Percentiles rank a stretch among this genome's conserved stretches.
Conservation (phyloP, 2,888 invertebrate species). For the Drosophila anomelani region DNA sequence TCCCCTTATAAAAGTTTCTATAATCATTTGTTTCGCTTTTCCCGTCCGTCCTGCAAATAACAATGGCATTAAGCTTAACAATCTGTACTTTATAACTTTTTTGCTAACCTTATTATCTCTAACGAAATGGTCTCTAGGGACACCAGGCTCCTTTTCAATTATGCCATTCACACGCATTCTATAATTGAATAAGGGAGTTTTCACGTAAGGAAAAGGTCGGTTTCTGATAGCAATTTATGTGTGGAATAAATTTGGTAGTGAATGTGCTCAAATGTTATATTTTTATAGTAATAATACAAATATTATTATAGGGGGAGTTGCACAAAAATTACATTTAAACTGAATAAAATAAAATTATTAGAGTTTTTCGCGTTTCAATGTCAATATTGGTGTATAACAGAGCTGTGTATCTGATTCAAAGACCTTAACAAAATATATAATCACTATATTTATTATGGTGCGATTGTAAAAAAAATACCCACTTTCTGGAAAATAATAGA, state of each 20-base stretch:
- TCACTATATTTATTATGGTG: too few species aligned
- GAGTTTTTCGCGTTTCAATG: too few species aligned
- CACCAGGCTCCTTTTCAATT: constrained; percentile 69
- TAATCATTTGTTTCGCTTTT: constrained; percentile 71
- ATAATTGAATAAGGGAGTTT: constrained; percentile 70
- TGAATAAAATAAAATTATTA: too few species aligned
- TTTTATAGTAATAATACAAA: not conserved
- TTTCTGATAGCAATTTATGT: constrained; percentile 30
- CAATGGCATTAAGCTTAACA: constrained; percentile 66
- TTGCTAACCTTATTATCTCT: constrained; percentile 75
- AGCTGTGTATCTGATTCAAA: too few species aligned
- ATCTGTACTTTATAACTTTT: constrained; percentile 69
- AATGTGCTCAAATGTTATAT: not conserved
- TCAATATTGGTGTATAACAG: too few species aligned
- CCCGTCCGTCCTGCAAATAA: constrained; percentile 48
- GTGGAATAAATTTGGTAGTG: constrained; percentile 29
- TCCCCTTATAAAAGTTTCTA: constrained; percentile 38
- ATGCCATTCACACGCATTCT: constrained; percentile 73
- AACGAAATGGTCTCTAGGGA: constrained; percentile 74
- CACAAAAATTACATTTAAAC: too few species aligned
- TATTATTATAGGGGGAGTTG: too few species aligned
- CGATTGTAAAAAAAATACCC: too few species aligned
- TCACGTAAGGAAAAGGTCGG: constrained; percentile 15
- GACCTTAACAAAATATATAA: too few species aligned
- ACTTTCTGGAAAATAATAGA: too few species aligned